These are phyloP conservation scores for Callyntrura guangdongensis DNA, from an alignment of 2,888 invertebrate species.

Conservation along the genomic window DNA sequence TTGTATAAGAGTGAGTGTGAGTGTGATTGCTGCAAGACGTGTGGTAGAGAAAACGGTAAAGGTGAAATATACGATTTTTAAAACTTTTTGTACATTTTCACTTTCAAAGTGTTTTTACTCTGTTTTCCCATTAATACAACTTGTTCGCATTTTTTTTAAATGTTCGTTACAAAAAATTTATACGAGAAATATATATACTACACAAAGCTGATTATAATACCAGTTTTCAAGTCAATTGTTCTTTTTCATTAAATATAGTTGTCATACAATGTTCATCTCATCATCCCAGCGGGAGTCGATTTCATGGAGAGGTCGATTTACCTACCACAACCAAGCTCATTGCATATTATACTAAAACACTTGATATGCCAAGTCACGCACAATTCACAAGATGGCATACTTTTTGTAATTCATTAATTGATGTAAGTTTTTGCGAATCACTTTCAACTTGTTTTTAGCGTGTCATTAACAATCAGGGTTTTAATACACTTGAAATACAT, in stretches of 20 bases:
- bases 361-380: constrained; percentile 4
- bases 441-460: constrained; percentile 52
- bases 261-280: constrained; percentile 9
- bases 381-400: constrained; percentile 68
- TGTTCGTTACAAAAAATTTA: constrained; percentile 43
- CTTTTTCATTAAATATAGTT: background rate
- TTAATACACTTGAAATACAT: background rate
- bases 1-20: constrained; percentile 58
- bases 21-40: constrained; percentile 64
- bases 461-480: constrained; percentile 57
- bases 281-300: too few relatives aligned
- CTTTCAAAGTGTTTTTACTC: constrained; percentile 53
- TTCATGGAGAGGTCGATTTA: background rate
- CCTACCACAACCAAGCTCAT: background rate
- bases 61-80: constrained; percentile 57
- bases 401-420: constrained; percentile 14
- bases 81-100: constrained; percentile 61
- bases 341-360: background rate
- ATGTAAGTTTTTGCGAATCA: constrained; percentile 49
- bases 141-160: constrained; percentile 64
- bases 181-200: constrained; percentile 7
- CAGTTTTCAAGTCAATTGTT: background rate
- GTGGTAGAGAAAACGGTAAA: constrained; percentile 65
- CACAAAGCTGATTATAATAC: background rate
- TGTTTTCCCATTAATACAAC: constrained; percentile 61